Percentiles rank a stretch among this genome's conserved stretches.
Conservation (phyloP, 2,113 vertebrate species). For the Apodemus sylvaticus region DNA sequence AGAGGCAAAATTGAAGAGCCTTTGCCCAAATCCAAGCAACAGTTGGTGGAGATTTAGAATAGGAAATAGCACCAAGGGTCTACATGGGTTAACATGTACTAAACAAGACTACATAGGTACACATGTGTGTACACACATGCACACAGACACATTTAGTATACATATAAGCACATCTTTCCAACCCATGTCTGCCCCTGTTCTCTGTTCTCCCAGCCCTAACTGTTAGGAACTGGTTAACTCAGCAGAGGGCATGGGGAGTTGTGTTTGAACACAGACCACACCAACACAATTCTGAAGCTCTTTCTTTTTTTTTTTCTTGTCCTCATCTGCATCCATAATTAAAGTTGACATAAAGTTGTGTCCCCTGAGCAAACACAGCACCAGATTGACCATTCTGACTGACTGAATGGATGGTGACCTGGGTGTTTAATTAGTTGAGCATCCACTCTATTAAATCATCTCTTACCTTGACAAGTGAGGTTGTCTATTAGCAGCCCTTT, state of each 20-base stretch:
- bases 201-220: not conserved
- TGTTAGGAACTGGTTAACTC: not conserved
- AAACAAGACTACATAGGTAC: not conserved
- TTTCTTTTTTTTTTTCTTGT: not conserved
- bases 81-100: not conserved
- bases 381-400: conserved; percentile 23
- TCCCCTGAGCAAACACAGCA: not conserved
- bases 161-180: not conserved
- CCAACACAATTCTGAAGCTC: not conserved
- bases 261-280: not conserved
- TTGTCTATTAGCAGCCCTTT: conserved; percentile 5
- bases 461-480: conserved; percentile 14
- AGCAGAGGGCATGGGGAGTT: not conserved
- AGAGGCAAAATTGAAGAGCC: not conserved
- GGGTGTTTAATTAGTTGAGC: conserved; percentile 59
- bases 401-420: not conserved
- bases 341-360: conserved; percentile 16
- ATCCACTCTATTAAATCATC: conserved; percentile 58
- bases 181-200: not conserved
- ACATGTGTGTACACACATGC: not conserved
- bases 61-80: not conserved
- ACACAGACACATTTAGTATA: not conserved
- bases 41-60: not conserved
- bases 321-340: not conserved
- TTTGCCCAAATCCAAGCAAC: not conserved